Conservation (phyloP, 2,888 invertebrate species). For the Macrophya annulata region DNA sequence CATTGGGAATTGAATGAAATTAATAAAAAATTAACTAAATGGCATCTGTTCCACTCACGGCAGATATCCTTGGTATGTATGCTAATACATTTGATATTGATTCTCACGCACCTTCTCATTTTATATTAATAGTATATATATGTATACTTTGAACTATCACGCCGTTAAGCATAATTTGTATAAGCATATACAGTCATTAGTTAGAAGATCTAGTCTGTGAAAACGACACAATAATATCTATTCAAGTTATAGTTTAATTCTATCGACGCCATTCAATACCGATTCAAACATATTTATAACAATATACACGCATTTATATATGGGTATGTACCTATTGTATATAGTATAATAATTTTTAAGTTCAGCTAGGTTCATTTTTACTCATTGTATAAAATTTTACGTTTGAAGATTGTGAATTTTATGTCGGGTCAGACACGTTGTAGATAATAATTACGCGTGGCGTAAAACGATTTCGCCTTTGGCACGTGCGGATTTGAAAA, state of each 20-base stretch:
- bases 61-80: conserved; percentile 67
- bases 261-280: background rate
- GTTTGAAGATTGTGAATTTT: background rate
- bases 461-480: background rate
- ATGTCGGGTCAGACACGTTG: background rate
- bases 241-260: no score
- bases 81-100: background rate
- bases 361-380: no score
- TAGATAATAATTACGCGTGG: background rate
- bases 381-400: no score
- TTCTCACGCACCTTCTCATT: background rate
- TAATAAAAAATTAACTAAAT: conserved; percentile 56
- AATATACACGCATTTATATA: no score
- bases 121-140: background rate
- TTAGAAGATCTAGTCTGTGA: background rate
- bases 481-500: background rate
- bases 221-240: background rate
- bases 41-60: conserved; percentile 69
- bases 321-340: no score
- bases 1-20: background rate
- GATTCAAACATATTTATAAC: background rate
- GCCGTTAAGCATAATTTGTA: background rate
- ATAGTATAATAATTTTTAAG: no score
- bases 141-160: background rate
- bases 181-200: background rate